Conservation (phyloP, 2,797 vertebrate species). For the Acestrorhynchus altus region DNA sequence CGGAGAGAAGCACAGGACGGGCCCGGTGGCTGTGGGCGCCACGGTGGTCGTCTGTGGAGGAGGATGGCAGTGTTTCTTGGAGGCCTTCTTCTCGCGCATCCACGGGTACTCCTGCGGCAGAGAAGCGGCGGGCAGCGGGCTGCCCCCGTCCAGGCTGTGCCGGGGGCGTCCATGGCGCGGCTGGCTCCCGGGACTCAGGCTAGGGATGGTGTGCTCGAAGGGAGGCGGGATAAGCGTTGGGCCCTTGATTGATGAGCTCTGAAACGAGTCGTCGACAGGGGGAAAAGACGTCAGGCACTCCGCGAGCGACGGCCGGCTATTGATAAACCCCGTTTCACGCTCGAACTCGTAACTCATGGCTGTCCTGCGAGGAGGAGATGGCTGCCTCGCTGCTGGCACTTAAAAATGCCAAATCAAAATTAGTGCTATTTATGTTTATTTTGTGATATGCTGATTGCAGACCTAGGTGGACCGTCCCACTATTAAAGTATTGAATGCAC, state of each 20-base stretch:
- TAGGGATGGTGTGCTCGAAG: constrained; percentile 91
- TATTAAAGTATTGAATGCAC: constrained; percentile 94
- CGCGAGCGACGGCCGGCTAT: constrained; percentile 96
- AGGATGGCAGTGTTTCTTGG: constrained; percentile 76
- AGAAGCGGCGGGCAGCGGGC: constrained; percentile 81
- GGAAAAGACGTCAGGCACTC: constrained; percentile 97
- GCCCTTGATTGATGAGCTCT: constrained; percentile 98
- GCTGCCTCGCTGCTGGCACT: background rate
- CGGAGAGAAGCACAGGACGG: constrained; percentile 85
- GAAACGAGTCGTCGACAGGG: constrained; percentile 97
- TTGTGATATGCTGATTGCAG: constrained; percentile 84
- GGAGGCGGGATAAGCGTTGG: constrained; percentile 94
- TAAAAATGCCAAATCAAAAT: constrained; percentile 79
- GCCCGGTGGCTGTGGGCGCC: constrained; percentile 76
- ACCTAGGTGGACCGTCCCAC: constrained; percentile 90
- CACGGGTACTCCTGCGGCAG: constrained; percentile 89
- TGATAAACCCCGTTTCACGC: constrained; percentile 97
- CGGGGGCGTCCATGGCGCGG: constrained; percentile 88
- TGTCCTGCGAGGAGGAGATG: background rate
- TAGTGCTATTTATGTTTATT: constrained; percentile 64
- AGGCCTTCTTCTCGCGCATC: constrained; percentile 94
- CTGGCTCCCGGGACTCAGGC: constrained; percentile 87
- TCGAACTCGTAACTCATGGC: constrained; percentile 96
- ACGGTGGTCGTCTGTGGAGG: constrained; percentile 69
- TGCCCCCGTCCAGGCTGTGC: constrained; percentile 82